phyloP scores from a whole-genome alignment of 1,140 invertebrate genomes.

The Metopolophium dirhodum region DNA sequence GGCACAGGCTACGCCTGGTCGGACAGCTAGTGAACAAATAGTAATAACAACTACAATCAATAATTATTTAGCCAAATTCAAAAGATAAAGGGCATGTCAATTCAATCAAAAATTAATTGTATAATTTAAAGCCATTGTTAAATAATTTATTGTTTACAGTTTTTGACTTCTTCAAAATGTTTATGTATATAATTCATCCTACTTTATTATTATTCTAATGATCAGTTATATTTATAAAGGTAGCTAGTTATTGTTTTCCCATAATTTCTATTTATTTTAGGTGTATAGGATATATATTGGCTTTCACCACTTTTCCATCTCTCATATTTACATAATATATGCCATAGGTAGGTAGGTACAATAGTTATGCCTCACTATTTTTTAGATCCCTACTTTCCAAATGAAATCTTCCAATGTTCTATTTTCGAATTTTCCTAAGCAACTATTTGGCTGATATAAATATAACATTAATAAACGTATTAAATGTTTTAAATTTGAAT shows the following conservation, averaged over 20 bases:
- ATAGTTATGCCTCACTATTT: background rate
- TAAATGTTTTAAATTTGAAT: too few species aligned
- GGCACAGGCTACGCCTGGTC: too few species aligned
- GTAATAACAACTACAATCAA: too few species aligned
- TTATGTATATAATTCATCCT: background rate
- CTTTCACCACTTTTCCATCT: slow-evolving; percentile 26
- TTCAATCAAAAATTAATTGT: too few species aligned
- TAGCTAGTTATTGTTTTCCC: background rate
- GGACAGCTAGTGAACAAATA: too few species aligned
- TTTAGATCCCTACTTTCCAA: slow-evolving; percentile 21
- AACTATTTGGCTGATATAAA: too few species aligned
- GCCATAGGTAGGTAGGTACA: too few species aligned
- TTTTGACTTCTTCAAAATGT: background rate
- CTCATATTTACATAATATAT: slow-evolving; percentile 25
- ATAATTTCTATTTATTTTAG: background rate
- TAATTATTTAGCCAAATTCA: too few species aligned
- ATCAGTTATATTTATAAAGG: background rate
- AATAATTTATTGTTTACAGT: background rate
- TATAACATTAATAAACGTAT: too few species aligned
- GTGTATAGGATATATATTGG: background rate
- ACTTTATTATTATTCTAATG: background rate
- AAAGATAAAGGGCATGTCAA: too few species aligned
- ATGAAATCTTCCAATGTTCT: background rate
- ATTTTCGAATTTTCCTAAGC: background rate
- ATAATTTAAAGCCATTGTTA: background rate